Evolutionary conservation across 1,140 invertebrate species (phyloP).

Genomic region (Rhagoletis pomonella): DNA sequence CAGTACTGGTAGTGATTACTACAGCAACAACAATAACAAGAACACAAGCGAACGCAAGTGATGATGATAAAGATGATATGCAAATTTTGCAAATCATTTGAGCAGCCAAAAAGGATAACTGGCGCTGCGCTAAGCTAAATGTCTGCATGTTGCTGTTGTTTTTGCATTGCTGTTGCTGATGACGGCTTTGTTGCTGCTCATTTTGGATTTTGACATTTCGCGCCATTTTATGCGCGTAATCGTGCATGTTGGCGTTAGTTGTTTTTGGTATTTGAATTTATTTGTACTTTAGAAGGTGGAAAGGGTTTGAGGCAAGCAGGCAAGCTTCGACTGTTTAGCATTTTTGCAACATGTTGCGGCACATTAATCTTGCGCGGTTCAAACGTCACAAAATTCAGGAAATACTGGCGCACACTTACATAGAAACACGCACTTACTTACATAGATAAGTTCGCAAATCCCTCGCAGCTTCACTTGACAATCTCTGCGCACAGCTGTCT

Average conservation of each 20-base stretch:
- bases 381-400: constrained; percentile 40
- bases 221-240: constrained; percentile 29
- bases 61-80: constrained; percentile 51
- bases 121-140: too few relatives aligned
- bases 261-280: not conserved
- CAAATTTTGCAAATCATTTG: constrained; percentile 51
- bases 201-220: constrained; percentile 18
- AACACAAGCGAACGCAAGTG: constrained; percentile 8
- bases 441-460: too few relatives aligned
- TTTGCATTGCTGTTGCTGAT: constrained; percentile 41
- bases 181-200: constrained; percentile 48
- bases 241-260: not conserved
- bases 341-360: constrained; percentile 44
- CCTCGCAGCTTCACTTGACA: constrained; percentile 2
- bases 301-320: constrained; percentile 41
- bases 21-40: too few relatives aligned
- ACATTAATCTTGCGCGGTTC: constrained; percentile 50
- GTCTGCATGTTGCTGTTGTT: constrained; percentile 18
- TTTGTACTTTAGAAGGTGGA: not conserved
- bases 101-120: constrained; percentile 42
- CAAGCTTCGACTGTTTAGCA: constrained; percentile 3
- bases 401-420: not conserved
- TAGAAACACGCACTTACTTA: not conserved
- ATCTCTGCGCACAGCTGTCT: too few relatives aligned
- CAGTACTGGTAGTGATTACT: not conserved